Evolutionary conservation across 2,888 invertebrate species (phyloP).

Genomic region (Elmis aenea): DNA sequence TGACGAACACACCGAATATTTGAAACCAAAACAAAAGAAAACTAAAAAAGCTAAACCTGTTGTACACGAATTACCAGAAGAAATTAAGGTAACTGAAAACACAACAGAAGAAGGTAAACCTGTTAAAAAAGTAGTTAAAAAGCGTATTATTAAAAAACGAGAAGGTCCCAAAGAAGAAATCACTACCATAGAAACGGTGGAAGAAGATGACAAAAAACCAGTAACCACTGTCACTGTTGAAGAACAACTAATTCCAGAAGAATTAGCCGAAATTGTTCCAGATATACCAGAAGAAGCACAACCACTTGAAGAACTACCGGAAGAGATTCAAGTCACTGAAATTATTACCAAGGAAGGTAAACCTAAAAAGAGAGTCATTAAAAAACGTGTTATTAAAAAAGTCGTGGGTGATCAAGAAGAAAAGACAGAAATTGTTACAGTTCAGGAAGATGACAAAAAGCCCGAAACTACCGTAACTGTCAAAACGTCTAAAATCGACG

Average conservation of each 20-base stretch:
- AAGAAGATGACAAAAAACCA: slow-evolving; percentile 25
- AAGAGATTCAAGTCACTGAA: slow-evolving; percentile 28
- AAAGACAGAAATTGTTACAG: slow-evolving; percentile 44
- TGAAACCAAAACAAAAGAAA: slow-evolving; percentile 32
- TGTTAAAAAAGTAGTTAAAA: slow-evolving; percentile 37
- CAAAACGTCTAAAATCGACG: slow-evolving; percentile 35
- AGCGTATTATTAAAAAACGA: slow-evolving; percentile 44
- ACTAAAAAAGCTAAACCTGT: slow-evolving; percentile 5
- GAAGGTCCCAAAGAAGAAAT: slow-evolving; percentile 34
- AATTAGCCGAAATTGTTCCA: slow-evolving; percentile 40
- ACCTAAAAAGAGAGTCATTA: slow-evolving; percentile 16
- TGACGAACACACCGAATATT: no score
- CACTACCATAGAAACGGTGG: slow-evolving; percentile 46
- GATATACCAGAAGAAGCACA: no score
- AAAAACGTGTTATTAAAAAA: slow-evolving; percentile 28
- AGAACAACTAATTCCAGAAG: slow-evolving; percentile 17
- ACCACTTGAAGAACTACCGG: slow-evolving; percentile 31
- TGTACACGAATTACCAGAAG: slow-evolving; percentile 28
- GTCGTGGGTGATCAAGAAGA: slow-evolving; percentile 31
- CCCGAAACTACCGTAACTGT: slow-evolving; percentile 38
- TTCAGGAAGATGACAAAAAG: slow-evolving; percentile 39
- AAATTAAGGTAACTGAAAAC: slow-evolving; percentile 30
- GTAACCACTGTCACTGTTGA: slow-evolving; percentile 30
- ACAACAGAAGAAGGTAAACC: slow-evolving; percentile 29
- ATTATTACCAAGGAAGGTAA: slow-evolving; percentile 25